Evolutionary conservation across 2,113 vertebrate genomes (phyloP).

Genomic region (Phodopus roborovskii): DNA sequence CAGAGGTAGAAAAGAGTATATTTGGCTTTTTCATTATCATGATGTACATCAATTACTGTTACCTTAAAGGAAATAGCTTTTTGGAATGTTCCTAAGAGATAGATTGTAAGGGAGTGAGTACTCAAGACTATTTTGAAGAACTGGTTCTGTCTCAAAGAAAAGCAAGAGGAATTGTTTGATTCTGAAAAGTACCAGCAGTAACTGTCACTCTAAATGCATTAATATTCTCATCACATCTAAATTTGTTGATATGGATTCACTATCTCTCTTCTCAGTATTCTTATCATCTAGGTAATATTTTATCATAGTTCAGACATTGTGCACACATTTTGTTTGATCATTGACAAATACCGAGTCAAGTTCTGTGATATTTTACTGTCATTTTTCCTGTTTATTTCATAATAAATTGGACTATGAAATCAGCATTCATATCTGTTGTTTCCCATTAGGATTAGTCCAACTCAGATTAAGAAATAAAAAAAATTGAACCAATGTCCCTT

Average conservation of each 20-base stretch:
- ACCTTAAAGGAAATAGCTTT: background rate
- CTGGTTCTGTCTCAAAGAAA: background rate
- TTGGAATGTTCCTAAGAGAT: background rate
- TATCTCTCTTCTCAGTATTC: background rate
- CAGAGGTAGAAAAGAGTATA: background rate
- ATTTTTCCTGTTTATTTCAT: background rate
- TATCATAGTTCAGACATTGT: background rate
- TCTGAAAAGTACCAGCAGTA: background rate
- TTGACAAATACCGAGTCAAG: background rate
- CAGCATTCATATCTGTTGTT: background rate
- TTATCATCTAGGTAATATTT: slow-evolving; percentile 13
- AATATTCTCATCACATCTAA: background rate
- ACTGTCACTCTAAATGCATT: background rate
- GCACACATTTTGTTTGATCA: background rate
- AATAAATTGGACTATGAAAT: background rate
- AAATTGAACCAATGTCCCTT: background rate
- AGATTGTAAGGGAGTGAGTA: background rate
- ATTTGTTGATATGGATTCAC: slow-evolving; percentile 11
- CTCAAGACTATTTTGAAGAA: background rate
- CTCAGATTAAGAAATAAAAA: background rate
- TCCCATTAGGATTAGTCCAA: background rate
- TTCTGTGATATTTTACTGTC: background rate
- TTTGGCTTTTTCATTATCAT: background rate
- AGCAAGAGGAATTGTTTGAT: background rate
- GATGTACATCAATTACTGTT: background rate